phyloP scores from a whole-genome alignment of 1,140 invertebrate species.

The Caenorhabditis brenneri region DNA sequence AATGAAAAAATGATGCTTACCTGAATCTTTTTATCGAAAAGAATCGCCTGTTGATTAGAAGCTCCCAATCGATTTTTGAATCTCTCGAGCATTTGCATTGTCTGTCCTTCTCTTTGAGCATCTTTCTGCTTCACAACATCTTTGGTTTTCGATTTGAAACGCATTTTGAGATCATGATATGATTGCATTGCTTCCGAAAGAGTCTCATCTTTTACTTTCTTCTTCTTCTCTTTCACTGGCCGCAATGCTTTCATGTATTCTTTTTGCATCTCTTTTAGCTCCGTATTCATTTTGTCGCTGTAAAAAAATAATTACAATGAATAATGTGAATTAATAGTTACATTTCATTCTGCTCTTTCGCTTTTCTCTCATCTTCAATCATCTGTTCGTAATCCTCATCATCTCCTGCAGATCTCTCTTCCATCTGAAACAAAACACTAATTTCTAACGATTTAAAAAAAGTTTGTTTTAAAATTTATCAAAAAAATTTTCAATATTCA shows the following conservation, averaged over 20 bases:
- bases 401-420: conserved; percentile 31
- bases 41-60: conserved; percentile 72
- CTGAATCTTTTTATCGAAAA: conserved; percentile 71
- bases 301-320: conserved; percentile 14
- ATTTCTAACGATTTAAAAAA: too few species aligned
- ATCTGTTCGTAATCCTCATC: conserved; percentile 53
- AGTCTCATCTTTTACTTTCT: conserved; percentile 68
- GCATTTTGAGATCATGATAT: conserved; percentile 80
- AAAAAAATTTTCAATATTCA: too few species aligned
- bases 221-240: conserved; percentile 50
- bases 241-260: conserved; percentile 67
- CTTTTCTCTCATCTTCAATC: conserved; percentile 58
- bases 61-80: conserved; percentile 81
- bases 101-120: conserved; percentile 70
- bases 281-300: conserved; percentile 60
- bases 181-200: conserved; percentile 78
- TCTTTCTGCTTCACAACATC: conserved; percentile 48
- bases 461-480: too few species aligned
- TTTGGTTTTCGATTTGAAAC: conserved; percentile 76
- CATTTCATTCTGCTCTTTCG: conserved; percentile 67
- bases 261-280: conserved; percentile 64
- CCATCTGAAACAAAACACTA: neutral
- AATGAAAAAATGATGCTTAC: conserved; percentile 57
- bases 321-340: neutral
- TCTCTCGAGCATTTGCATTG: conserved; percentile 81